phyloP scores from a whole-genome alignment of 2,888 invertebrate species.

The Palloptera scutellata region DNA sequence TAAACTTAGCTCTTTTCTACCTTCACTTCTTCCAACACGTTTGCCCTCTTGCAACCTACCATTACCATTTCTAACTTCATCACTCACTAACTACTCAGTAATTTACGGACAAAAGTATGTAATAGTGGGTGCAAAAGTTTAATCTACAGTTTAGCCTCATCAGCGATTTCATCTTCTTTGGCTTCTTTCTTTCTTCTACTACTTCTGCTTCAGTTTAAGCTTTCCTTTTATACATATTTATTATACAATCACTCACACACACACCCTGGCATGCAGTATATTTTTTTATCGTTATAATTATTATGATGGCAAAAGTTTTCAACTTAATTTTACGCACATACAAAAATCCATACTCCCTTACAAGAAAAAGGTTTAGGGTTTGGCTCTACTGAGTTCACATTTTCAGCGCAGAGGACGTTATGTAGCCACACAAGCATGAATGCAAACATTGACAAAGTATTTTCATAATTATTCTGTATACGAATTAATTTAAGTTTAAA shows the following conservation, averaged over 20 bases:
- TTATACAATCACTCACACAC: background rate
- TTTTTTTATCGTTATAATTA: background rate
- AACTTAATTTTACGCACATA: background rate
- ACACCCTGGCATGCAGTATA: background rate
- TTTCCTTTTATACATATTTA: background rate
- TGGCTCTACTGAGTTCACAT: background rate
- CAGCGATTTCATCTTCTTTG: no score
- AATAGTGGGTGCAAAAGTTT: no score
- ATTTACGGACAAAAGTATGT: no score
- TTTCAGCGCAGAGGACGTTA: background rate
- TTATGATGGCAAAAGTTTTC: constrained; percentile 21
- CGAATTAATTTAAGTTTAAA: constrained; percentile 34
- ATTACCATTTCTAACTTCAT: background rate
- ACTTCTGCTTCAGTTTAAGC: constrained; percentile 6
- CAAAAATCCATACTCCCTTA: background rate
- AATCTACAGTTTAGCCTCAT: no score
- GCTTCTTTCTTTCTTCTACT: no score
- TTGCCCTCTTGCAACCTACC: constrained; percentile 8
- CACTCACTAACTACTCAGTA: no score
- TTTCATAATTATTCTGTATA: constrained; percentile 36
- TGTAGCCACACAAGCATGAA: constrained; percentile 32
- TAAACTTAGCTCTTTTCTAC: constrained; percentile 21
- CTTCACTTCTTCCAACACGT: background rate
- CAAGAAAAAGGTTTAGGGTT: no score
- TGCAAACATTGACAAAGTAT: constrained; percentile 37